Conservation (phyloP, 2,888 invertebrate genomes). For the Phlogophora meticulosa region DNA sequence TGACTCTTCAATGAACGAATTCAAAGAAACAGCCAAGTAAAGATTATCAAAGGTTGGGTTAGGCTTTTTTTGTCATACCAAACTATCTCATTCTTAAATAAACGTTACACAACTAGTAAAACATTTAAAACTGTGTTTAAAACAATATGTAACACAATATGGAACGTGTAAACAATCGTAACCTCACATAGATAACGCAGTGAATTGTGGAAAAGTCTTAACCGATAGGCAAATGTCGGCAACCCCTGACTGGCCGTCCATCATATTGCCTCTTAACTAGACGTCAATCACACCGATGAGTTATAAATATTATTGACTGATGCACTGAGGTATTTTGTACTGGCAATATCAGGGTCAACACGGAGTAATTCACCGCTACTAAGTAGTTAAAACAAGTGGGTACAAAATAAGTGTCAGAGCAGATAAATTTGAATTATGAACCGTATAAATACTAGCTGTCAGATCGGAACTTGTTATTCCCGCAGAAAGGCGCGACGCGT, state of each 20-base stretch:
- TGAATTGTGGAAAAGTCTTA: conserved; percentile 64
- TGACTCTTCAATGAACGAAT: conserved; percentile 6
- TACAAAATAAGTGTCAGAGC: conserved; percentile 35
- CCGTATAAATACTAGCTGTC: conserved; percentile 12
- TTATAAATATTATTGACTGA: conserved; percentile 55
- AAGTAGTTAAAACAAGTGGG: conserved; percentile 14
- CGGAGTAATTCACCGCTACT: conserved; percentile 9
- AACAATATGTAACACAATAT: conserved; percentile 39
- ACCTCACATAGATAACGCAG: conserved; percentile 56
- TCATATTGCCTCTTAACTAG: conserved; percentile 56
- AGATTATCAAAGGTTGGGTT: conserved; percentile 27
- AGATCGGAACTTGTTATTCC: conserved; percentile 14
- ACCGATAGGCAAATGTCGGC: conserved; percentile 62
- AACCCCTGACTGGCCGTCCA: conserved; percentile 62
- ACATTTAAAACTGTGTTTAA: conserved; percentile 23
- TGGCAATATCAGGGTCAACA: conserved; percentile 38
- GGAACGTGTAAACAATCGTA: conserved; percentile 47
- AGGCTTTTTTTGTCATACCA: conserved; percentile 4
- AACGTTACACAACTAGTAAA: not conserved
- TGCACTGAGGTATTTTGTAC: conserved; percentile 34
- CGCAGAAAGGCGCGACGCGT: too few species aligned
- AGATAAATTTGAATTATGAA: conserved; percentile 28
- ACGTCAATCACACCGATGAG: conserved; percentile 56
- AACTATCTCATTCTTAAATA: conserved; percentile 2
- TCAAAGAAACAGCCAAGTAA: conserved; percentile 6